Percentiles rank a stretch among this genome's conserved stretches.
Conservation (phyloP, 2,888 invertebrate species). For the Ectemnius cavifrons region DNA sequence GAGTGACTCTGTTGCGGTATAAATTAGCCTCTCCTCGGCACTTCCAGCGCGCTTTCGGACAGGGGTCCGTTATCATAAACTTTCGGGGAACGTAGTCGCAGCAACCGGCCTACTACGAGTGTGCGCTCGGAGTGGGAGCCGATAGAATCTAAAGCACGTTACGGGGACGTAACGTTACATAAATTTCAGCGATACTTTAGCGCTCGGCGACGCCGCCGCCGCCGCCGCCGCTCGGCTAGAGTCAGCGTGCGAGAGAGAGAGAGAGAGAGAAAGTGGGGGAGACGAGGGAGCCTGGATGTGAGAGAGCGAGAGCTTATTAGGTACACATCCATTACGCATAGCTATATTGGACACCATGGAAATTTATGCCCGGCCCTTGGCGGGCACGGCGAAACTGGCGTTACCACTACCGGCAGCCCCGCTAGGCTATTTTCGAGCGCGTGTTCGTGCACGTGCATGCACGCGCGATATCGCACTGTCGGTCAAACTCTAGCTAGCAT, state of each 20-base stretch:
- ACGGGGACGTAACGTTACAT: background rate
- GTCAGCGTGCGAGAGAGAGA: no score
- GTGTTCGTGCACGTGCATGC: no score
- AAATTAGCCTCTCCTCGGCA: background rate
- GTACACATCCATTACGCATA: constrained; percentile 10
- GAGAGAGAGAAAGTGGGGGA: no score
- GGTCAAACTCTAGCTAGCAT: background rate
- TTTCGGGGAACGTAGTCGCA: background rate
- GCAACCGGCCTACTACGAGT: background rate
- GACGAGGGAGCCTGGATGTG: no score
- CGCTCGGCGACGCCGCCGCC: background rate
- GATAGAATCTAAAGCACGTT: constrained; percentile 7
- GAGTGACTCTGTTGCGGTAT: background rate
- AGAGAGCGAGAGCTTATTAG: constrained; percentile 2
- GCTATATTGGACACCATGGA: constrained; percentile 2
- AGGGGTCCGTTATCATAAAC: background rate
- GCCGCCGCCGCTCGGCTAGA: no score
- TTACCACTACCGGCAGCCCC: background rate
- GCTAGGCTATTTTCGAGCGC: background rate
- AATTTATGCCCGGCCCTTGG: constrained; percentile 4
- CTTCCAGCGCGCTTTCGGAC: background rate
- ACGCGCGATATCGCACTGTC: constrained; percentile 2
- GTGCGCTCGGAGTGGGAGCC: background rate
- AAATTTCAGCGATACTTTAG: constrained; percentile 7
- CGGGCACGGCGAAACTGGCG: background rate